A percentile compares a stretch with the other conserved stretches of the same genome.
These are phyloP conservation scores for Indicator indicator DNA, from an alignment of 2,113 vertebrate genomes.

Conservation along the genomic window DNA sequence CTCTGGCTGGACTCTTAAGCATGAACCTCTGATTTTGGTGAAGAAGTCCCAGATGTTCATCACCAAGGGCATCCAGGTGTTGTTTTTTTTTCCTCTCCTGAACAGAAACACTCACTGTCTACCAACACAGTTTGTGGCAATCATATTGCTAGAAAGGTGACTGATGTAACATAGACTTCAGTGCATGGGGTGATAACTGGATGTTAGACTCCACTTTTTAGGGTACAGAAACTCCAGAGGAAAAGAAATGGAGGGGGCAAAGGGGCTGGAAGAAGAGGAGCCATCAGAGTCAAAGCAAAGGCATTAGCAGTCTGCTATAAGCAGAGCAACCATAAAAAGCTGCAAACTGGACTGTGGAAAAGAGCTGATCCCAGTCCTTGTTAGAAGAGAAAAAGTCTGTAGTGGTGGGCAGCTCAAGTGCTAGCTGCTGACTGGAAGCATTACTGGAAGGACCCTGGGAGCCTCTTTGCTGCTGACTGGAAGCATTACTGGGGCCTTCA, in stretches of 20 bases:
- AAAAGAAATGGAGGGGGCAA: not conserved
- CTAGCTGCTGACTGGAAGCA: slow-evolving; percentile 20
- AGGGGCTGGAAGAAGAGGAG: not conserved
- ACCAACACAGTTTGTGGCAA: not conserved
- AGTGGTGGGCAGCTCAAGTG: not conserved
- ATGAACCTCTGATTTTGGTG: not conserved
- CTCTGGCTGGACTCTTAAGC: not conserved
- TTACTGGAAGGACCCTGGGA: slow-evolving; percentile 50
- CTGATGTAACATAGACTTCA: not conserved
- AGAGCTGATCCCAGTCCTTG: not conserved
- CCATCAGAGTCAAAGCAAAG: not conserved
- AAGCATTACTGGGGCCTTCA: slow-evolving; percentile 20
- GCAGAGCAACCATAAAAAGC: not conserved
- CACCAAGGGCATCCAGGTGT: not conserved
- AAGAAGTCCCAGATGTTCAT: not conserved
- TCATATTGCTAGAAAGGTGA: not conserved
- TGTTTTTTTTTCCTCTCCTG: not conserved
- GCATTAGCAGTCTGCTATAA: not conserved
- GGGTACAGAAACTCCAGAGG: not conserved
- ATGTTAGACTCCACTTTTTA: not conserved
- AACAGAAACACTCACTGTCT: not conserved
- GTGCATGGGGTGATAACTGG: not conserved
- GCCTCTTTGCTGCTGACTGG: slow-evolving; percentile 45
- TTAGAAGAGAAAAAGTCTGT: not conserved
- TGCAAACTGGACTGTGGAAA: not conserved